Evolutionary conservation across 1,140 invertebrate genomes (phyloP).

Genomic region (Stenopsyche tienmushanensis): DNA sequence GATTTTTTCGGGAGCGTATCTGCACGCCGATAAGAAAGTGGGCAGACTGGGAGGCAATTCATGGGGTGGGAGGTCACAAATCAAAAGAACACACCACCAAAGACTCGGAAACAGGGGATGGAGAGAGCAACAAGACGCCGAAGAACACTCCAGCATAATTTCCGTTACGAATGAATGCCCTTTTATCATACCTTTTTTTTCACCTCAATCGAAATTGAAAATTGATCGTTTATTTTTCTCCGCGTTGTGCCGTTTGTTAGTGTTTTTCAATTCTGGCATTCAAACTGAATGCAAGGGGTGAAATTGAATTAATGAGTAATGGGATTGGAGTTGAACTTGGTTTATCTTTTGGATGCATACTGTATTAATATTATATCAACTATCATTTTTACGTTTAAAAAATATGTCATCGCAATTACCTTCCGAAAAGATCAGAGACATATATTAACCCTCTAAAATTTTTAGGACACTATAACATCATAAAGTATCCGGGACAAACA

Average conservation of each 20-base stretch:
- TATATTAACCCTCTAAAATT: too few relatives aligned
- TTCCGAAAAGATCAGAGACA: too few relatives aligned
- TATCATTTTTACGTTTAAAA: too few relatives aligned
- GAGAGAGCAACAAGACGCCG: neutral
- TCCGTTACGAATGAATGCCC: slow-evolving; percentile 57
- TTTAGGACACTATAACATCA: too few relatives aligned
- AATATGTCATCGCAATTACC: too few relatives aligned
- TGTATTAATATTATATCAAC: too few relatives aligned
- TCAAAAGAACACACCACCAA: slow-evolving; percentile 27
- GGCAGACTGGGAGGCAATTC: neutral
- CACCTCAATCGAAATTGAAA: slow-evolving; percentile 57
- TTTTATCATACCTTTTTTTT: slow-evolving; percentile 52
- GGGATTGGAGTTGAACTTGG: too few relatives aligned
- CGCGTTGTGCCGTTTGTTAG: slow-evolving; percentile 19
- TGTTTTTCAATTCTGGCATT: slow-evolving; percentile 20
- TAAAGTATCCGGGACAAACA: too few relatives aligned
- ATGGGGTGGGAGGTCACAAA: slow-evolving; percentile 24
- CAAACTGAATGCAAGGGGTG: too few relatives aligned
- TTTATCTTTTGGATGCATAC: too few relatives aligned
- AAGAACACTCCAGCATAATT: slow-evolving; percentile 58
- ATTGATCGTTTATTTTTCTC: slow-evolving; percentile 59
- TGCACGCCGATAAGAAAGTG: slow-evolving; percentile 8
- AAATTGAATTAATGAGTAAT: too few relatives aligned
- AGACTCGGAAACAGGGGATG: neutral
- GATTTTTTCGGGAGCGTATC: slow-evolving; percentile 12